Base-by-base conservation (phyloP, 2,113 vertebrate genomes). In the Pachypanchax playfairii region DNA sequence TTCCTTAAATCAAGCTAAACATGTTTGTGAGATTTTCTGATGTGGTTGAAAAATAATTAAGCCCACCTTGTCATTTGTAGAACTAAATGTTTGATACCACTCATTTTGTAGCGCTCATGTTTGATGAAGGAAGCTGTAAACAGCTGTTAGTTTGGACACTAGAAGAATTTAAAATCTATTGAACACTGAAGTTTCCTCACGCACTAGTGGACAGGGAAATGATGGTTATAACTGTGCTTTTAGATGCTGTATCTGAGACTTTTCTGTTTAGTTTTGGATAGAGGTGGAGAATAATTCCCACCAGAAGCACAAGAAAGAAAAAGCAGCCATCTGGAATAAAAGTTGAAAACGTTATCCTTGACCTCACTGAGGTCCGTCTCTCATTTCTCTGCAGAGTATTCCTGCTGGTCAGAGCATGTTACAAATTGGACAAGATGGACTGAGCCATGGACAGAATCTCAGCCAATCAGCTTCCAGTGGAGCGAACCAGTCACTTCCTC, bases 321-420 rank as follows among this genome's bases (percentile, higher is more conserved):
- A 55, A 68, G n/a, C 41, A 43, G 77, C 43, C 59, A 75, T 13
- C 9, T 11, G 8, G 75, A 73, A 25, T 8, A 22, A 55, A 44
- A 56, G 24, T 50, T 82, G 39, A 70, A 75, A 60, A 36, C 48
- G 18, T 42, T 68, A 29, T 60, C 60, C 11, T 6, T 66, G 17
- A 25, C 29, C 4, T 63, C 28, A 52, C 65, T 74, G 29, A 77
- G 49, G 46, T 64, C 22, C 26, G n/a, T 22, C 24, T 46, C 2
- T 41, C 4, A 53, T 28, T 7, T 36, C 50, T 26, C 69, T 89
- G 0, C 85, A 93, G 84, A 84, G 80, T 0, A 50, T 88, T 0
- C 20, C 91, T 2, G 58, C 91, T 84, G 90, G 87, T 33, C 93
- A 92, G 77, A 85, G 89, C 43, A 78, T 94, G 38, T 60, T 89